Evolutionary conservation across 2,888 invertebrate species (phyloP), one percentile per base, ranked within the genome.

Genomic region (Protonemura montana): DNA sequence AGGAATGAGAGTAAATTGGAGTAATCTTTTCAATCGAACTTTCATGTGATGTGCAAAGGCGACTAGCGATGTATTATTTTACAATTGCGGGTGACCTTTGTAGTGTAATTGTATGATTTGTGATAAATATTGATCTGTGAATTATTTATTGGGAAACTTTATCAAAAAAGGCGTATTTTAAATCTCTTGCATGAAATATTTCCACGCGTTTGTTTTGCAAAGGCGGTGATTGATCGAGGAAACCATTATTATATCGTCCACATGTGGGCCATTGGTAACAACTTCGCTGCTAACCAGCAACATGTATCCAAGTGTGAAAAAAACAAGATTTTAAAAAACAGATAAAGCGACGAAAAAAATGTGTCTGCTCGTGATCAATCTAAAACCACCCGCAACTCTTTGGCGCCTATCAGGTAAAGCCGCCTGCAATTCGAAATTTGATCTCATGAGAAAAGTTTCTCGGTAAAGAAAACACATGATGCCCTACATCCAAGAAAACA

Each of bases 391-490:
- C 82, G 82, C 82, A 41, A 30, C 82, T 35, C 28, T 59, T 59
- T 76, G 84, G 84, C 84, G 84, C 84, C 84, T 29, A 13, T 13
- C 84, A 27, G 59, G 29, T 27, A 29, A 16, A 59, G n/a, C 27
- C 76, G 59, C 59, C 21, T 59, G 59, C 59, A 84, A 84, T 76
- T 28, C 76, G 84, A 84, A 59, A 84, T 59, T 59, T 27, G 84
- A 84, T 59, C 84, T 76, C 84, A 26, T 84, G 84, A 84, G 84
- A 84, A 84, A 84, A 59, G 26, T 30, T 41, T 7, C 26, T 26
- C n/a, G 41, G 16, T 42, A 25, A n/a, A 21, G 42, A 16, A 26
- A 41, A 42, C 29, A 30, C 26, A 26, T 25, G 35, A 42, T 83
- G 42, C 2, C 78, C 26, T 27, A 78, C 27, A 27, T 78, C 78